Evolutionary conservation across 2,888 invertebrate species (phyloP), one percentile per base, ranked within the genome.

Genomic region (Ashinkailepas kermadecensis): DNA sequence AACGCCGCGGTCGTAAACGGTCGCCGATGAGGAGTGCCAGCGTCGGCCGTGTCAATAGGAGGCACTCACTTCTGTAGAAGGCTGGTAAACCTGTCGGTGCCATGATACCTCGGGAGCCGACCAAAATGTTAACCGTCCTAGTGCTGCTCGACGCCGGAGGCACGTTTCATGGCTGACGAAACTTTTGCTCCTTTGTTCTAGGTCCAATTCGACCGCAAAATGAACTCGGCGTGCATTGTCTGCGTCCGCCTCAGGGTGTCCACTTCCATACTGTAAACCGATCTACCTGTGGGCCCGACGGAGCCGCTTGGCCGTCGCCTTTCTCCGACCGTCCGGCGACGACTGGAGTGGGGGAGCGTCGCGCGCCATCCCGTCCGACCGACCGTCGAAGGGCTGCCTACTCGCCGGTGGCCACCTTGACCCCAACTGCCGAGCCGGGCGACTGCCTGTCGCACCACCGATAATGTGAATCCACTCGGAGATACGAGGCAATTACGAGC

Each of bases 391-490:
- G 18, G 64, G 15, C 64, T 8, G 39, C 23, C 54, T 18, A 10
- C 74, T 15, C 74, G 21, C 21, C 74, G 54, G 54, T 56, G 39
- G 18, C 23, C 25, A 39, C 39, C 39, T 39, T 39, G 39, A 39
- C 39, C 39, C 39, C 39, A 39, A 39, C 39, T 39, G 39, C 39
- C 39, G 39, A 4, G 39, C 39, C 39, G 39, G 39, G 39, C 39
- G 39, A 39, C 39, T 4, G 39, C 39, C 39, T 39, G 70, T 15
- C 25, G 15, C 39, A 13, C 39, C 39, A 13, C n/a, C 15, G 74
- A 74, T 74, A 74, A 74, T 74, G 74, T 56, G 74, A 74, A 56
- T 74, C 56, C 56, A 74, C 74, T 56, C 56, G 21, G 74, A 74
- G 74, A 74, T 74, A 74, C 21, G 74, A 54, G 70, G 74, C 23